These are phyloP conservation scores for Leptinotarsa undecemlineata DNA, from an alignment of 1,140 invertebrate genomes.

Conservation along the genomic window DNA sequence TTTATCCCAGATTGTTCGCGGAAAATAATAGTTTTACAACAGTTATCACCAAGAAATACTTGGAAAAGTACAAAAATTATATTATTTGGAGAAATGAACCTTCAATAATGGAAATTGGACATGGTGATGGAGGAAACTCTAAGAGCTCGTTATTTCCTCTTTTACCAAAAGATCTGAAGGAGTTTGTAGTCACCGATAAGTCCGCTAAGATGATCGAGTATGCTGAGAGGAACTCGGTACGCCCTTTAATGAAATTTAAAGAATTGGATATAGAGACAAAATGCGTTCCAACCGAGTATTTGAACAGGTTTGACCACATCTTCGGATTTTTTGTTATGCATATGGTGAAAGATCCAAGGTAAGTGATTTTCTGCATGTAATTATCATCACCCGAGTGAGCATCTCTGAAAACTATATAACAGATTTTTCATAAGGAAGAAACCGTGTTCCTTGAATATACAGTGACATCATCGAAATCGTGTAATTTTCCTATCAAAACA, in stretches of 20 bases:
- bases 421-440: no score
- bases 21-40: not conserved
- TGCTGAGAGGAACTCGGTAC: not conserved
- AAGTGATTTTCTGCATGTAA: not conserved
- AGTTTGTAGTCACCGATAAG: constrained; percentile 17
- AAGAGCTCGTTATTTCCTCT: constrained; percentile 9
- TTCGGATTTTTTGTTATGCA: constrained; percentile 3
- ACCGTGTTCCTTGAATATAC: no score
- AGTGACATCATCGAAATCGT: no score
- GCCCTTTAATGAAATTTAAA: not conserved
- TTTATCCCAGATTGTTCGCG: not conserved
- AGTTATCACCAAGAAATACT: not conserved
- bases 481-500: no score
- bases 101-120: constrained; percentile 23
- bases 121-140: constrained; percentile 17
- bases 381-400: no score
- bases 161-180: constrained; percentile 3
- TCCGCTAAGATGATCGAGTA: constrained; percentile 24
- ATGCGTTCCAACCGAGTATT: not conserved
- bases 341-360: not conserved
- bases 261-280: constrained; percentile 9
- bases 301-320: not conserved
- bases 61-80: constrained; percentile 11
- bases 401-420: no score
- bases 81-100: constrained; percentile 16